These are phyloP conservation scores for Eupithecia dodoneata DNA, from an alignment of 2,888 invertebrate genomes.

Conservation along the genomic window DNA sequence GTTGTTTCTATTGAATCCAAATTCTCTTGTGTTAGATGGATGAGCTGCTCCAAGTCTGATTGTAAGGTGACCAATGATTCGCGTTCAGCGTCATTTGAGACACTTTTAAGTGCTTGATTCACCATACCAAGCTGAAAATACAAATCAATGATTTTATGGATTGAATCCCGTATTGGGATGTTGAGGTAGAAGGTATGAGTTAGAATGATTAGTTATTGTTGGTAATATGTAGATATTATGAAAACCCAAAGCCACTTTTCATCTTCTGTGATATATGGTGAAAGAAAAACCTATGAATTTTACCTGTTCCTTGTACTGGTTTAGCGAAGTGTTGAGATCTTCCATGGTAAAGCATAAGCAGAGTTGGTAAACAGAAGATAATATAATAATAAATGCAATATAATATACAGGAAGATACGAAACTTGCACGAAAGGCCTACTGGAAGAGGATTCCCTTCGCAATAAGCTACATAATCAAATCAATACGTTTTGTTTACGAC, in stretches of 20 bases:
- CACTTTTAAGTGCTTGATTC: slow-evolving; percentile 81
- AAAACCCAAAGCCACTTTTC: not conserved
- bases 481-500: no score
- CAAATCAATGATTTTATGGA: not conserved
- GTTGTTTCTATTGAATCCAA: slow-evolving; percentile 61
- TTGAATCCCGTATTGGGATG: not conserved
- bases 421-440: not conserved
- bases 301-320: slow-evolving; percentile 76
- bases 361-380: not conserved
- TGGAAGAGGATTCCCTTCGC: no score
- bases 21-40: slow-evolving; percentile 87
- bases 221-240: not conserved
- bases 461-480: no score
- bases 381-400: not conserved
- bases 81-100: slow-evolving; percentile 76
- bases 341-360: slow-evolving; percentile 57
- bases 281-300: not conserved
- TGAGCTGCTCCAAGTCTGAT: slow-evolving; percentile 87
- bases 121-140: slow-evolving; percentile 83
- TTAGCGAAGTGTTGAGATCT: slow-evolving; percentile 65
- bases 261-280: not conserved
- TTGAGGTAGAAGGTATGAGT: not conserved
- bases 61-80: slow-evolving; percentile 85
- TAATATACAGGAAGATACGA: not conserved
- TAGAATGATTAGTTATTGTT: not conserved